Evolutionary conservation across 2,113 vertebrate genomes (phyloP).

Genomic region (Oryzias woworae): DNA sequence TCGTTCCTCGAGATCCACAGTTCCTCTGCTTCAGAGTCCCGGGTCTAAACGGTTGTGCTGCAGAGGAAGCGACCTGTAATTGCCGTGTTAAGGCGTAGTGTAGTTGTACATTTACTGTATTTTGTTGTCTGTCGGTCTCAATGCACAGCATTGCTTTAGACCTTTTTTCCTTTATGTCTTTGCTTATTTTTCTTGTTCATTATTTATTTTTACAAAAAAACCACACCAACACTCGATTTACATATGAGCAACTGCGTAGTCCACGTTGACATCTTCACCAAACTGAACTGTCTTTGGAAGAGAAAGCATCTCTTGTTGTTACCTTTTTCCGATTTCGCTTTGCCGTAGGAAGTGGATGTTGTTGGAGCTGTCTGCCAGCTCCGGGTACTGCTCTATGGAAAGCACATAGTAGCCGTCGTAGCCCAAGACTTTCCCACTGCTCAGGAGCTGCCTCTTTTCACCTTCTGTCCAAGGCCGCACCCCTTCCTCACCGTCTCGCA

Average conservation of each 20-base stretch:
- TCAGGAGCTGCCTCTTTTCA: slow-evolving; percentile 96
- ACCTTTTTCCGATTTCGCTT: slow-evolving; percentile 98
- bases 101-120: slow-evolving; percentile 68
- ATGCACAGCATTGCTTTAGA: slow-evolving; percentile 82
- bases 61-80: slow-evolving; percentile 85
- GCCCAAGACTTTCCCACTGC: slow-evolving; percentile 92
- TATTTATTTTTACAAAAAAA: slow-evolving; percentile 58
- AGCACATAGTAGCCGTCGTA: slow-evolving; percentile 99
- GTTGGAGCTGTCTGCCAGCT: slow-evolving; percentile 95
- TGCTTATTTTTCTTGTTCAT: not conserved
- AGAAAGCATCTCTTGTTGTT: slow-evolving; percentile 82
- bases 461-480: slow-evolving; percentile 95
- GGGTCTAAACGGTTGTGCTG: slow-evolving; percentile 83
- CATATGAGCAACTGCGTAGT: slow-evolving; percentile 41
- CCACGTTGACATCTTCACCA: slow-evolving; percentile 62
- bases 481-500: slow-evolving; percentile 93
- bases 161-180: slow-evolving; percentile 4
- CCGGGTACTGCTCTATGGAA: slow-evolving; percentile 98
- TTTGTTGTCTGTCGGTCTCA: slow-evolving; percentile 74
- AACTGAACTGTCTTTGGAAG: slow-evolving; percentile 81
- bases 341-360: slow-evolving; percentile 98
- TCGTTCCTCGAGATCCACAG: slow-evolving; percentile 71
- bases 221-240: slow-evolving; percentile 57
- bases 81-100: slow-evolving; percentile 84
- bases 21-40: slow-evolving; percentile 84